Percentiles rank a stretch among this genome's conserved stretches.
Evolutionary conservation across 1,140 invertebrate genomes (phyloP).

Genomic region (Apis florea): DNA sequence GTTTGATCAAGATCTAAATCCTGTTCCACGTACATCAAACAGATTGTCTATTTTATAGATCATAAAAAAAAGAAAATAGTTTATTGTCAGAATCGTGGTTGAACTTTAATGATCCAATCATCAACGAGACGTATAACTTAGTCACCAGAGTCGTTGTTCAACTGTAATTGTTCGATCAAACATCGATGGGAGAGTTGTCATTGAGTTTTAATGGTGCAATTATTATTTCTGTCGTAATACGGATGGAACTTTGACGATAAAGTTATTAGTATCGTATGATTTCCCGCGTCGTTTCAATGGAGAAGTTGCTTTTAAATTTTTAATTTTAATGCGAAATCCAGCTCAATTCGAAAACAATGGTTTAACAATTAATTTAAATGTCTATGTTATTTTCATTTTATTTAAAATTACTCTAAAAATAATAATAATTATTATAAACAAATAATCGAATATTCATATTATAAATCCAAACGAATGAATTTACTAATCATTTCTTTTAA

Average conservation of each 20-base stretch:
- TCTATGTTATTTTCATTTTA: too few species aligned
- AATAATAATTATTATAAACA: too few species aligned
- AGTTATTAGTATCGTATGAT: neutral
- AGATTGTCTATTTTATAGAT: neutral
- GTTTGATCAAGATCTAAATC: neutral
- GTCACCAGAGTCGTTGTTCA: neutral
- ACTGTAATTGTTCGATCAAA: neutral
- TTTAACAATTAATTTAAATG: too few species aligned
- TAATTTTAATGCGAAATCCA: too few species aligned
- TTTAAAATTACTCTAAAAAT: too few species aligned
- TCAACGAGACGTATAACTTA: neutral
- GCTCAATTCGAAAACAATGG: too few species aligned
- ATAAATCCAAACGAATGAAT: too few species aligned
- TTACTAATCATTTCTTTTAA: too few species aligned
- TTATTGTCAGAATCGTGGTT: neutral
- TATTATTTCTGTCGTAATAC: neutral
- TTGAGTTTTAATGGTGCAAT: constrained; percentile 1
- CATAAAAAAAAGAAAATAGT: neutral
- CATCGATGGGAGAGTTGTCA: neutral
- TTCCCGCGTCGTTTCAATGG: neutral
- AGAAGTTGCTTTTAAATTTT: too few species aligned
- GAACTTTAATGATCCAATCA: neutral
- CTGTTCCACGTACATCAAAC: neutral
- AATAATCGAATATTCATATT: too few species aligned
- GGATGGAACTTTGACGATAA: neutral